Percentiles rank a stretch among this genome's conserved stretches.
phyloP scores from a whole-genome alignment of 2,888 invertebrate species.

The Volucella zonaria region DNA sequence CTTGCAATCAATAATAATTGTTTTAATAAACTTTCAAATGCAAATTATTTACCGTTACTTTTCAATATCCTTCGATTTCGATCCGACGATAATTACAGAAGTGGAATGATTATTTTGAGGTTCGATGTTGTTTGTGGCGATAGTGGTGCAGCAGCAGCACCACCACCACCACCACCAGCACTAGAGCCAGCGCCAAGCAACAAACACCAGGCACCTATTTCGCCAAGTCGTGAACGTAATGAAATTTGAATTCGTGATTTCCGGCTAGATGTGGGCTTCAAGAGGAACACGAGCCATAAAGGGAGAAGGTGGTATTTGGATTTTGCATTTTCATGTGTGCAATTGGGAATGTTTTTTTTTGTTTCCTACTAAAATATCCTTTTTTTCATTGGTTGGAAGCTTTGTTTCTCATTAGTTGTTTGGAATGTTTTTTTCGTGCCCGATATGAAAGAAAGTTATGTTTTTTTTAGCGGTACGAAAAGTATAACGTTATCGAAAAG shows the following conservation, averaged over 20 bases:
- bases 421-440: conserved; percentile 32
- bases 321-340: conserved; percentile 65
- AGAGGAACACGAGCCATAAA: conserved; percentile 16
- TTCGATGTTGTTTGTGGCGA: conserved; percentile 60
- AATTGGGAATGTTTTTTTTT: conserved; percentile 40
- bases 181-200: not conserved
- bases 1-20: conserved; percentile 74
- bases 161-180: not conserved
- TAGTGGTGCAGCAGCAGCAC: conserved; percentile 4
- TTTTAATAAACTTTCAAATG: conserved; percentile 74
- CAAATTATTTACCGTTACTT: conserved; percentile 74
- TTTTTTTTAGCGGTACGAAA: conserved; percentile 11
- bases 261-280: conserved; percentile 56
- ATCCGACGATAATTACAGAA: conserved; percentile 72
- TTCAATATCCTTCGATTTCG: conserved; percentile 73
- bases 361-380: conserved; percentile 56
- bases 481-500: conserved; percentile 62
- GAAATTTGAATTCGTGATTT: conserved; percentile 73
- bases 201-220: conserved; percentile 25
- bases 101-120: conserved; percentile 73
- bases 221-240: conserved; percentile 63
- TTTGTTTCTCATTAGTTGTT: conserved; percentile 30
- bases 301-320: conserved; percentile 46
- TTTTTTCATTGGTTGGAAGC: conserved; percentile 24
- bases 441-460: conserved; percentile 54